These are phyloP conservation scores for Eumaeus atala DNA, from an alignment of 1,140 invertebrate genomes.

Conservation along the genomic window DNA sequence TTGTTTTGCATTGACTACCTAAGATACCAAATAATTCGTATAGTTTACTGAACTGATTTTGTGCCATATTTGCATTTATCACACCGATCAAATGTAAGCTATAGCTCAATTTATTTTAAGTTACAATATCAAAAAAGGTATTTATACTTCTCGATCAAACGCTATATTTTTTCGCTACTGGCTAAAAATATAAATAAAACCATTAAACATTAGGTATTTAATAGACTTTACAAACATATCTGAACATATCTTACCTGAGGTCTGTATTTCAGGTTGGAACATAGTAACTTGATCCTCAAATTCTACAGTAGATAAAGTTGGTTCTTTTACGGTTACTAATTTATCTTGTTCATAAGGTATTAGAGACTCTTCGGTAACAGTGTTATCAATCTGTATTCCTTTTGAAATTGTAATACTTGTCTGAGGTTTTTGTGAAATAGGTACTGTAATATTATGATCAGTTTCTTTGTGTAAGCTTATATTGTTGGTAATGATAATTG, in stretches of 20 bases:
- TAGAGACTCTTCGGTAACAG: constrained; percentile 40
- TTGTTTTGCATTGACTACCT: too few relatives aligned
- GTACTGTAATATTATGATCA: constrained; percentile 31
- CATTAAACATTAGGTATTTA: too few relatives aligned
- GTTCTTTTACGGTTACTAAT: constrained; percentile 21
- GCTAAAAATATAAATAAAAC: too few relatives aligned
- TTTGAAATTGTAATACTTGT: constrained; percentile 32
- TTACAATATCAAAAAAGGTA: too few relatives aligned
- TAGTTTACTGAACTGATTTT: too few relatives aligned
- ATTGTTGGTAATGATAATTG: constrained; percentile 51
- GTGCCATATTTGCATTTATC: too few relatives aligned
- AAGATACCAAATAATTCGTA: too few relatives aligned
- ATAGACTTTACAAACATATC: too few relatives aligned
- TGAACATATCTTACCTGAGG: background rate
- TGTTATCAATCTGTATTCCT: constrained; percentile 38
- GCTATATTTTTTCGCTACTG: too few relatives aligned
- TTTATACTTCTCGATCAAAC: too few relatives aligned
- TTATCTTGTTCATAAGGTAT: constrained; percentile 26
- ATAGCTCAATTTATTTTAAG: too few relatives aligned
- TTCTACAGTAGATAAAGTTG: constrained; percentile 26
- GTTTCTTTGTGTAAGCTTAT: constrained; percentile 45
- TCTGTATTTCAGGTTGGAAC: constrained; percentile 28
- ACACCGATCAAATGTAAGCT: too few relatives aligned
- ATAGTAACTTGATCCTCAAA: constrained; percentile 27
- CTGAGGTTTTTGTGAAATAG: constrained; percentile 33